These are phyloP conservation scores for Heliornis fulica DNA, from an alignment of 2,113 vertebrate genomes.

Conservation along the genomic window DNA sequence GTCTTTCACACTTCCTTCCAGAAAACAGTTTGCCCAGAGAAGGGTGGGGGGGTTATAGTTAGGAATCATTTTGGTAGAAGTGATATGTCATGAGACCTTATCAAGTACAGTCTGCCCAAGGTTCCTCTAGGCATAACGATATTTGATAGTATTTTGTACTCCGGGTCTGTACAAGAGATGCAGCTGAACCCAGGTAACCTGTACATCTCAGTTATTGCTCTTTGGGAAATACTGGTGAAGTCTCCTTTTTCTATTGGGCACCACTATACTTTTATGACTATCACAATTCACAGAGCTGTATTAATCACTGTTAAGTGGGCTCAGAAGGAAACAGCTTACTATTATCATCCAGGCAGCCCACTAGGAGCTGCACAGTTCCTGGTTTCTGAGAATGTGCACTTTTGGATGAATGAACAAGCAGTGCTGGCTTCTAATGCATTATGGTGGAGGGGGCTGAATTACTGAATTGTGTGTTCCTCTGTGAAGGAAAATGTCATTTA, in stretches of 20 bases:
- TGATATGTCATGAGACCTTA: neutral
- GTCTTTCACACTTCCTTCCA: neutral
- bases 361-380: neutral
- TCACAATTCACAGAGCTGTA: neutral
- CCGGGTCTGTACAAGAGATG: neutral
- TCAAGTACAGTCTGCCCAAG: neutral
- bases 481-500: slow-evolving; percentile 51
- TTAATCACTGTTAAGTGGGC: neutral
- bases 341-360: slow-evolving; percentile 4
- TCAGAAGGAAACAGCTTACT: slow-evolving; percentile 26
- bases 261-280: neutral
- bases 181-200: neutral
- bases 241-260: neutral
- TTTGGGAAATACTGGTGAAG: neutral
- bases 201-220: neutral
- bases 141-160: neutral
- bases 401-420: slow-evolving; percentile 65
- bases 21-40: neutral
- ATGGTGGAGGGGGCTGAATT: slow-evolving; percentile 56
- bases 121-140: neutral
- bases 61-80: neutral
- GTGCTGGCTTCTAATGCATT: neutral
- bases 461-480: slow-evolving; percentile 47
- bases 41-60: neutral
- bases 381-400: slow-evolving; percentile 45